Conservation (phyloP, 2,888 invertebrate genomes). For the Metallyticus violacea region DNA sequence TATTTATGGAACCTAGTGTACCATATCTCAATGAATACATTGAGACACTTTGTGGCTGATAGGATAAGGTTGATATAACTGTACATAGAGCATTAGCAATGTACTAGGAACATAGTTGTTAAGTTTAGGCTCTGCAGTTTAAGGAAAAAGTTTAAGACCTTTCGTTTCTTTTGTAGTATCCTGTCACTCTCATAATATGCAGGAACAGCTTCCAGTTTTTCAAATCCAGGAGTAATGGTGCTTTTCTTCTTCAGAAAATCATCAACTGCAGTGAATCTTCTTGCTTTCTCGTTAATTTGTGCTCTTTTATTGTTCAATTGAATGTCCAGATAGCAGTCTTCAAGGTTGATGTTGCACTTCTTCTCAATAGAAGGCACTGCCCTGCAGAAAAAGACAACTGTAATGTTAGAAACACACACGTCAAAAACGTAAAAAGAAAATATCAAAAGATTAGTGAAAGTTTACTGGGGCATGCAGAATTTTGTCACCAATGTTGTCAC, state of each 20-base stretch:
- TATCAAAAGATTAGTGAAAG: not conserved
- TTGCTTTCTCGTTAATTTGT: not conserved
- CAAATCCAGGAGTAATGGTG: constrained; percentile 61
- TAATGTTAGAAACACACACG: too few relatives aligned
- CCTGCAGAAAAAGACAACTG: too few relatives aligned
- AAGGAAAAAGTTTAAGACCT: too few relatives aligned
- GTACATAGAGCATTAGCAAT: too few relatives aligned
- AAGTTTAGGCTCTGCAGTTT: too few relatives aligned
- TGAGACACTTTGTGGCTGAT: too few relatives aligned
- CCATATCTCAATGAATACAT: too few relatives aligned
- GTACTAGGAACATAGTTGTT: too few relatives aligned
- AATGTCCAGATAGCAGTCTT: constrained; percentile 2
- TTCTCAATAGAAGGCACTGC: not conserved
- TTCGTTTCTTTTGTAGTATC: constrained; percentile 53
- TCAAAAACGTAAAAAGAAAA: not conserved
- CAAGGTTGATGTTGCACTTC: not conserved
- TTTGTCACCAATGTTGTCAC: not conserved
- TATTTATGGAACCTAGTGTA: too few relatives aligned
- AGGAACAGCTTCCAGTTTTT: constrained; percentile 59
- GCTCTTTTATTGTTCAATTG: not conserved
- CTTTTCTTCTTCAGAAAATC: constrained; percentile 60
- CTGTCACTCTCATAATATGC: constrained; percentile 55
- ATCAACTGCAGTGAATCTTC: constrained; percentile 39
- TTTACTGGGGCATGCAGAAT: not conserved
- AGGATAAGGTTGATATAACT: too few relatives aligned